Conservation (phyloP, 2,797 vertebrate genomes). For the Neomorphus geoffroyi region DNA sequence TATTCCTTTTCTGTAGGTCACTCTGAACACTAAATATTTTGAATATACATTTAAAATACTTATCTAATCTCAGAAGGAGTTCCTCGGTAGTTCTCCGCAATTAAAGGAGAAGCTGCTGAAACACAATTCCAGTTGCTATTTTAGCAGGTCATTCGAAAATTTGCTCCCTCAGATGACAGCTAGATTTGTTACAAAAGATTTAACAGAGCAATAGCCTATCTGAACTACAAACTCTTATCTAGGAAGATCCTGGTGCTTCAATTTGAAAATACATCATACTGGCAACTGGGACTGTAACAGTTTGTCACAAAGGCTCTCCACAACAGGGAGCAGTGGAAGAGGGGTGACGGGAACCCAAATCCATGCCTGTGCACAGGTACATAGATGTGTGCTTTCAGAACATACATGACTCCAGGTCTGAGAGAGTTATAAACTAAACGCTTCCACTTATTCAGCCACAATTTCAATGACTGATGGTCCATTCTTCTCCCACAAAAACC, state of each 20-base stretch:
- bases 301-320: background rate
- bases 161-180: background rate
- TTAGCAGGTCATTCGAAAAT: slow-evolving; percentile 17
- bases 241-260: background rate
- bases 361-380: rapidly evolving
- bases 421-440: background rate
- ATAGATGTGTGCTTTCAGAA: background rate
- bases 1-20: slow-evolving; percentile 9
- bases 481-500: background rate
- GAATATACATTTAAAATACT: background rate
- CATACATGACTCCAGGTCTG: background rate
- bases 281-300: background rate
- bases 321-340: background rate
- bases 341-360: background rate
- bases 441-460: background rate
- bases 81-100: background rate
- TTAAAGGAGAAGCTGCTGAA: background rate
- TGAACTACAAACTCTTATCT: background rate
- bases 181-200: slow-evolving; percentile 15
- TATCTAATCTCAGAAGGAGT: background rate
- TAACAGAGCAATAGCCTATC: background rate
- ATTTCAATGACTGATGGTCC: background rate
- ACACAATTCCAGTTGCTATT: slow-evolving; percentile 7
- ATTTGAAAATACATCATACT: background rate
- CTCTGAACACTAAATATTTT: slow-evolving; percentile 23